Percentiles rank a stretch among this genome's conserved stretches.
phyloP scores from a whole-genome alignment of 2,888 invertebrate genomes.

The Eustalomyia histrio region DNA sequence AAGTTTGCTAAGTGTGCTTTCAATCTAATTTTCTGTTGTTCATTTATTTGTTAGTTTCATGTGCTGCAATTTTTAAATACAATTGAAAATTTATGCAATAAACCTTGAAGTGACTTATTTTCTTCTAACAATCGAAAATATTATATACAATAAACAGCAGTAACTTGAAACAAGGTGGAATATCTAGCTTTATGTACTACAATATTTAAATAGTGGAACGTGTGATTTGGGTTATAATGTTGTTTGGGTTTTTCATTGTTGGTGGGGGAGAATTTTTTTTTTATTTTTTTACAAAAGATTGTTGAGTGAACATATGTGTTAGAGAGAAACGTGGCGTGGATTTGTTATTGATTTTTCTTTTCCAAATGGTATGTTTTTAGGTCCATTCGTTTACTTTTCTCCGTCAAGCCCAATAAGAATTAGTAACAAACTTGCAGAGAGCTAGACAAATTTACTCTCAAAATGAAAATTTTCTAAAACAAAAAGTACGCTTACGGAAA shows the following conservation, averaged over 20 bases:
- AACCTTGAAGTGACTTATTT: conserved; percentile 40
- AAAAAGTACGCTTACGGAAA: too few relatives aligned
- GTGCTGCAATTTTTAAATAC: conserved; percentile 42
- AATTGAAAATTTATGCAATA: conserved; percentile 43
- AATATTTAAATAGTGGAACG: conserved; percentile 19
- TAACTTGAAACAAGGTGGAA: neutral
- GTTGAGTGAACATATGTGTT: conserved; percentile 8
- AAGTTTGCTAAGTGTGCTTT: neutral
- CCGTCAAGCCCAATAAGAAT: too few relatives aligned
- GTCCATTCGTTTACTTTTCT: too few relatives aligned
- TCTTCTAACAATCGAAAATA: neutral
- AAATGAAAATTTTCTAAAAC: too few relatives aligned
- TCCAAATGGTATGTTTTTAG: neutral
- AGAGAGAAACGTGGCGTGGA: conserved; percentile 33
- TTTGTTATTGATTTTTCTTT: conserved; percentile 38
- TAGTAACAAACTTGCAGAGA: too few relatives aligned
- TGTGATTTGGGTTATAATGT: conserved; percentile 2
- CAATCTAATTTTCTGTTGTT: neutral
- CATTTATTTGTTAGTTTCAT: conserved; percentile 18
- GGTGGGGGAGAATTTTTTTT: conserved; percentile 11
- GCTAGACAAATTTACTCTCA: too few relatives aligned
- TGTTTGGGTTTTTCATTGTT: neutral
- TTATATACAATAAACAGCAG: neutral
- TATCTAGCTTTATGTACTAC: too few relatives aligned
- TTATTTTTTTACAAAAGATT: neutral